A percentile compares a stretch with the other conserved stretches of the same genome.
Conservation (phyloP, 2,888 invertebrate species). For the Thelaira solivaga region DNA sequence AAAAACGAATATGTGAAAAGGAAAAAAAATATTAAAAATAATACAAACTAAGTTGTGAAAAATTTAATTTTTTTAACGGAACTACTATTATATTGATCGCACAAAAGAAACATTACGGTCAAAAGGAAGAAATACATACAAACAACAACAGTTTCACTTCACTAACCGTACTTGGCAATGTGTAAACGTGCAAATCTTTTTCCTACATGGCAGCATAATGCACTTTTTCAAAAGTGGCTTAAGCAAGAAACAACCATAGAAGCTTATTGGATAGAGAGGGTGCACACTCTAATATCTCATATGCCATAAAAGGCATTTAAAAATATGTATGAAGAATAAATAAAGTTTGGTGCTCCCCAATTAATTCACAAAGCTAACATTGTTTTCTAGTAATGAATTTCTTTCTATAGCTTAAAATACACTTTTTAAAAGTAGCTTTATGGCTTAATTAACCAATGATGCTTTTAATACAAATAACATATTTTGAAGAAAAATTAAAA, state of each 20-base stretch:
- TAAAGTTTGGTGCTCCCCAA: too few species aligned
- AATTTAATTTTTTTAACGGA: constrained; percentile 10
- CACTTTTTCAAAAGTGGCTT: not conserved
- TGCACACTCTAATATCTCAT: too few species aligned
- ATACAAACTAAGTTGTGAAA: not conserved
- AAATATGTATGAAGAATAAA: too few species aligned
- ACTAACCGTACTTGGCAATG: constrained; percentile 4
- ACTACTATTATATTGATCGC: constrained; percentile 35
- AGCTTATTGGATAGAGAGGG: too few species aligned
- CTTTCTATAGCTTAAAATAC: too few species aligned
- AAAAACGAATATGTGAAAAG: constrained; percentile 7
- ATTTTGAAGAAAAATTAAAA: too few species aligned
- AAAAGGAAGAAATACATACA: constrained; percentile 20
- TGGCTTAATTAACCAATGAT: too few species aligned
- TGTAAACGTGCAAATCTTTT: constrained; percentile 9
- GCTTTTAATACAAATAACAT: too few species aligned
- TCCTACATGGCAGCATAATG: not conserved
- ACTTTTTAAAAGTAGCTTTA: too few species aligned
- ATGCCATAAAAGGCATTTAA: too few species aligned
- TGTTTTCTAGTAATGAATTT: too few species aligned
- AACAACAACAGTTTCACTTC: constrained; percentile 32
- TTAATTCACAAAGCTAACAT: too few species aligned
- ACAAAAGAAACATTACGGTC: not conserved
- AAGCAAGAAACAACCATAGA: not conserved
- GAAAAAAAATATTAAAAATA: not conserved